Evolutionary conservation across 2,888 invertebrate species (phyloP).

Genomic region (Yponomeuta sedellus): DNA sequence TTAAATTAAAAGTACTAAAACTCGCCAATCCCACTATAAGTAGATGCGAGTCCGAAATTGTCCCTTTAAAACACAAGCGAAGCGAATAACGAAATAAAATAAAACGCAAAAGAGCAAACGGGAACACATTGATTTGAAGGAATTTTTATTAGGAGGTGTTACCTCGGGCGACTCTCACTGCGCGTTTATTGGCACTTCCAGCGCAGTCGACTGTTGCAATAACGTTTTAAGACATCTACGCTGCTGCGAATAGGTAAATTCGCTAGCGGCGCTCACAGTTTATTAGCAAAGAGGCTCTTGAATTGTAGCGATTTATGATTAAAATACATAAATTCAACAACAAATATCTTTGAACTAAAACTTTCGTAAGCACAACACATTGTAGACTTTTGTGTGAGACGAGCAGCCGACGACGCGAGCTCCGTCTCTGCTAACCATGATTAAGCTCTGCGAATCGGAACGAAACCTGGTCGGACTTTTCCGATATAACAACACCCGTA

Average conservation of each 20-base stretch:
- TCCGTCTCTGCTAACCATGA: too few relatives aligned
- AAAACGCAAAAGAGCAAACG: slow-evolving; percentile 73
- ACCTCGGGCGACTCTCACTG: slow-evolving; percentile 35
- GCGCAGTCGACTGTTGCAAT: background rate
- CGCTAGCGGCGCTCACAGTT: background rate
- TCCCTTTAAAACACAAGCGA: slow-evolving; percentile 68
- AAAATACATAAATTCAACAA: too few relatives aligned
- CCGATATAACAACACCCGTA: too few relatives aligned
- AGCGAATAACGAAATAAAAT: slow-evolving; percentile 72
- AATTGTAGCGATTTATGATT: too few relatives aligned
- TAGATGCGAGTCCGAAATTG: slow-evolving; percentile 61
- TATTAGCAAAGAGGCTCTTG: background rate
- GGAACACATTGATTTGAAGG: slow-evolving; percentile 75
- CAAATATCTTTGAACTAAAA: too few relatives aligned
- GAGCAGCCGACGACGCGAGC: too few relatives aligned
- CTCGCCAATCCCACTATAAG: slow-evolving; percentile 8
- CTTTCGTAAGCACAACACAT: too few relatives aligned
- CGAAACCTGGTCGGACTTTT: too few relatives aligned
- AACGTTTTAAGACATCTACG: background rate
- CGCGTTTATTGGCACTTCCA: background rate
- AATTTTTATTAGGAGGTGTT: slow-evolving; percentile 75
- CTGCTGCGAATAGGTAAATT: background rate
- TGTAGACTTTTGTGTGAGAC: too few relatives aligned
- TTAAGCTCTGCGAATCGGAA: too few relatives aligned
- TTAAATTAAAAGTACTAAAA: background rate